A percentile compares a stretch with the other conserved stretches of the same genome.
Conservation (phyloP, 1,140 invertebrate genomes). For the Mya arenaria region DNA sequence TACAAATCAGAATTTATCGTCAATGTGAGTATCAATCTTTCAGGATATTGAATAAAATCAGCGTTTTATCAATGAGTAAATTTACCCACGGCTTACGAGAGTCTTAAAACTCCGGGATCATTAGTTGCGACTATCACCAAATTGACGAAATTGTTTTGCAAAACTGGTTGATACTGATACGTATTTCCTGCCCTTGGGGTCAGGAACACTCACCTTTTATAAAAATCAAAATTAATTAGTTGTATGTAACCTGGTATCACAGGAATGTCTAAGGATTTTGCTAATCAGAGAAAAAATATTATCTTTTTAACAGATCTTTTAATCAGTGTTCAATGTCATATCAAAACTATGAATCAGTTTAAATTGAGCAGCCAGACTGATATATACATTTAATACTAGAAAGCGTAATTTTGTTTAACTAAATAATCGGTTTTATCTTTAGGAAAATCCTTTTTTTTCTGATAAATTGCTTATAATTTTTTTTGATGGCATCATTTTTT, state of each 20-base stretch:
- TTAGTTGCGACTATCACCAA: background rate
- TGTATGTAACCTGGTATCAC: background rate
- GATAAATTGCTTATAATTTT: too few species aligned
- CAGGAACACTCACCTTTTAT: background rate
- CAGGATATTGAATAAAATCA: slow-evolving; percentile 31
- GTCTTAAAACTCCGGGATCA: background rate
- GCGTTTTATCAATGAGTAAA: slow-evolving; percentile 14
- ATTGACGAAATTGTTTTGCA: slow-evolving; percentile 15
- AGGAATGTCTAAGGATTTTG: background rate
- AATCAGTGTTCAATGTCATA: background rate
- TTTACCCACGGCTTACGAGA: slow-evolving; percentile 15
- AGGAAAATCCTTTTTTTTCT: too few species aligned
- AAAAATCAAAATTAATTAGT: slow-evolving; percentile 37
- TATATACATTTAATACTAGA: background rate
- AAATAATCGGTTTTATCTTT: too few species aligned
- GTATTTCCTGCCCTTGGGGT: slow-evolving; percentile 3
- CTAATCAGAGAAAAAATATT: background rate
- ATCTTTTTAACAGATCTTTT: background rate
- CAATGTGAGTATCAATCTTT: background rate
- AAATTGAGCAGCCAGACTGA: background rate
- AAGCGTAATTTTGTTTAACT: background rate
- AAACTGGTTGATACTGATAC: slow-evolving; percentile 30
- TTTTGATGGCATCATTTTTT: too few species aligned
- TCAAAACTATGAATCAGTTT: background rate
- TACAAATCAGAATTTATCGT: background rate